These are phyloP conservation scores for Drosophila asahinai DNA, from an alignment of 1,140 invertebrate species.

Conservation along the genomic window DNA sequence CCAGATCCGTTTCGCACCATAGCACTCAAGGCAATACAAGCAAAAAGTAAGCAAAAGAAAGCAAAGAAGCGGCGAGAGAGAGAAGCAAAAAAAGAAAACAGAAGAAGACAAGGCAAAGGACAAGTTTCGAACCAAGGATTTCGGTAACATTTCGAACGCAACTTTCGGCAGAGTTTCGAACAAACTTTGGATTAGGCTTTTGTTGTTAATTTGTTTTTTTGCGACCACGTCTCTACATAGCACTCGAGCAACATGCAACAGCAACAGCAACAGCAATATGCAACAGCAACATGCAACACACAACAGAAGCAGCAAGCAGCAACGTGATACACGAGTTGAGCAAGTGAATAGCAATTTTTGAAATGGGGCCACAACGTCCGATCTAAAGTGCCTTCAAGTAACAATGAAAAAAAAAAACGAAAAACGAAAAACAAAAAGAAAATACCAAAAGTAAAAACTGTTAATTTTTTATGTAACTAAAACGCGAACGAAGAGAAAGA, in stretches of 20 bases:
- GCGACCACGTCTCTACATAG: slow-evolving; percentile 72
- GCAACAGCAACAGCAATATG: slow-evolving; percentile 40
- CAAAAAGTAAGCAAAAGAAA: slow-evolving; percentile 31
- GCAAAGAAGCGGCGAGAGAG: slow-evolving; percentile 52
- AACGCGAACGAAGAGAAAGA: slow-evolving; percentile 85
- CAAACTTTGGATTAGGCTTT: slow-evolving; percentile 80
- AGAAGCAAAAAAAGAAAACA: slow-evolving; percentile 61
- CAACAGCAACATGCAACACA: slow-evolving; percentile 50
- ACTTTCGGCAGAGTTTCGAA: slow-evolving; percentile 80
- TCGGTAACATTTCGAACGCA: slow-evolving; percentile 80
- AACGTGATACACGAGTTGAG: slow-evolving; percentile 84
- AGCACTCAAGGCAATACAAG: slow-evolving; percentile 85
- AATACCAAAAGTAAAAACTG: slow-evolving; percentile 86
- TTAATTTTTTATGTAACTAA: slow-evolving; percentile 93
- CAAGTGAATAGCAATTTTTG: slow-evolving; percentile 79
- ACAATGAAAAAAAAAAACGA: slow-evolving; percentile 87
- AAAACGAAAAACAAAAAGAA: slow-evolving; percentile 53
- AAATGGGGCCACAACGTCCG: slow-evolving; percentile 92
- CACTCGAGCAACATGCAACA: slow-evolving; percentile 62
- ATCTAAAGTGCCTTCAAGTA: slow-evolving; percentile 95
- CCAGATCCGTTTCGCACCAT: slow-evolving; percentile 77
- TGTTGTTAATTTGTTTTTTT: slow-evolving; percentile 80
- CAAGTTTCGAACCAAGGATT: slow-evolving; percentile 78
- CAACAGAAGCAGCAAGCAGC: slow-evolving; percentile 50
- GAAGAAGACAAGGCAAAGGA: slow-evolving; percentile 73